These are phyloP conservation scores for Monodelphis domestica DNA, from an alignment of 2,797 vertebrate species.

Conservation along the genomic window DNA sequence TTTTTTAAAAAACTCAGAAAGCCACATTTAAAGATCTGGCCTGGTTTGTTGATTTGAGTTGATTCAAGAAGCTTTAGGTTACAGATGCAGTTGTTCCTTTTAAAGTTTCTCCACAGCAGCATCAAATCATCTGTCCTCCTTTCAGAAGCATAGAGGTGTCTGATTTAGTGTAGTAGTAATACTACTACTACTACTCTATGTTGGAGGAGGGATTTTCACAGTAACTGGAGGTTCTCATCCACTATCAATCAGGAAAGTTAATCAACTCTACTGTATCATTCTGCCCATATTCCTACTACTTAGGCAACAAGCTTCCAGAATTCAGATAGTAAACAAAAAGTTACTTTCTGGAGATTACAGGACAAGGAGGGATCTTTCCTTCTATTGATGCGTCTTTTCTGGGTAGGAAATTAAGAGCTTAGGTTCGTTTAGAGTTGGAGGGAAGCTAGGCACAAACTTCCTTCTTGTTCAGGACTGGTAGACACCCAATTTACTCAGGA, in stretches of 20 bases:
- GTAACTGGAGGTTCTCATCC: background rate
- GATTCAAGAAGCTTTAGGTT: background rate
- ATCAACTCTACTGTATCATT: background rate
- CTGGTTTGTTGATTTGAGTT: fast-evolving
- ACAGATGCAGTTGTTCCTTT: background rate
- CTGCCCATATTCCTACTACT: background rate
- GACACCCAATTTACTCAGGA: background rate
- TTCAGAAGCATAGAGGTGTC: background rate
- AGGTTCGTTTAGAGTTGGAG: background rate
- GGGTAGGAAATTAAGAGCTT: background rate
- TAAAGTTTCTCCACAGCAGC: background rate
- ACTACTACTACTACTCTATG: background rate
- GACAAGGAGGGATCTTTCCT: background rate
- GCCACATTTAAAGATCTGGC: fast-evolving
- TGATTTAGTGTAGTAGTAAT: background rate
- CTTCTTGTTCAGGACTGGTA: background rate
- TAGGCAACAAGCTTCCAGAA: background rate
- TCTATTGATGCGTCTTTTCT: background rate
- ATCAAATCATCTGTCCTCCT: background rate
- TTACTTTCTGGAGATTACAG: background rate
- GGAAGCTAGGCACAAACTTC: background rate
- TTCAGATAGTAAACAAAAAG: background rate
- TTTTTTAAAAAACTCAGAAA: background rate
- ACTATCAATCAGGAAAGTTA: background rate
- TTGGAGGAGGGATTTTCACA: background rate